Evolutionary conservation across 2,113 vertebrate genomes (phyloP).

Genomic region (Ctenomys sociabilis): DNA sequence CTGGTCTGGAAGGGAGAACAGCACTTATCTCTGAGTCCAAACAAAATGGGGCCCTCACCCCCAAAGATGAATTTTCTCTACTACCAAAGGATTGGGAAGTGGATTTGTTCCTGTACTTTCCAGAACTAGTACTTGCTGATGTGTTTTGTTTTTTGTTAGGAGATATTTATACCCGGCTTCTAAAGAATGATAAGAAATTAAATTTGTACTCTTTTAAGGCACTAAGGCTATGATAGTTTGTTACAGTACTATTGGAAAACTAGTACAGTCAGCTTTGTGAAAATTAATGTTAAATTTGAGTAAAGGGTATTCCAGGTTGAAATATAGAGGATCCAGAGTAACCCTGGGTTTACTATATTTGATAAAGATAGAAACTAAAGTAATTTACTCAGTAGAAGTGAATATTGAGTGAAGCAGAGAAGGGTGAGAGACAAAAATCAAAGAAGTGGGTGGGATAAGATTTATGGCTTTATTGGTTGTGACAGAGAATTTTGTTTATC

Average conservation of each 20-base stretch:
- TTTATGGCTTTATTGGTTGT: background rate
- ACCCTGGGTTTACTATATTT: background rate
- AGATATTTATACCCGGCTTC: background rate
- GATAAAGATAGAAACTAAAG: background rate
- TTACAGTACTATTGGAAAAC: background rate
- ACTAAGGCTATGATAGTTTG: background rate
- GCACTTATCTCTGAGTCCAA: background rate
- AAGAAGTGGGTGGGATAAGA: background rate
- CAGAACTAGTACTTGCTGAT: background rate
- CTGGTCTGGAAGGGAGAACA: background rate
- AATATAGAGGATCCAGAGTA: background rate
- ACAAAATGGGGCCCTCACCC: background rate
- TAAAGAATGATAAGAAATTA: background rate
- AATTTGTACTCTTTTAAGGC: background rate
- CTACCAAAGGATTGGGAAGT: background rate
- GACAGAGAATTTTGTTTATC: background rate
- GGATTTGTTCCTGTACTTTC: background rate
- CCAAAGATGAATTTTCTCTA: background rate
- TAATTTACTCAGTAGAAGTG: background rate
- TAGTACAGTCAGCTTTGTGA: background rate
- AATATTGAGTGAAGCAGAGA: background rate
- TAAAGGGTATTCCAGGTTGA: background rate
- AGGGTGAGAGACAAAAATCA: constrained; percentile 3
- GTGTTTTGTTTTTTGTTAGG: background rate
- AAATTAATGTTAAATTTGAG: constrained; percentile 18